These are phyloP conservation scores for Decapterus maruadsi DNA, from an alignment of 2,797 vertebrate genomes.

Conservation along the genomic window DNA sequence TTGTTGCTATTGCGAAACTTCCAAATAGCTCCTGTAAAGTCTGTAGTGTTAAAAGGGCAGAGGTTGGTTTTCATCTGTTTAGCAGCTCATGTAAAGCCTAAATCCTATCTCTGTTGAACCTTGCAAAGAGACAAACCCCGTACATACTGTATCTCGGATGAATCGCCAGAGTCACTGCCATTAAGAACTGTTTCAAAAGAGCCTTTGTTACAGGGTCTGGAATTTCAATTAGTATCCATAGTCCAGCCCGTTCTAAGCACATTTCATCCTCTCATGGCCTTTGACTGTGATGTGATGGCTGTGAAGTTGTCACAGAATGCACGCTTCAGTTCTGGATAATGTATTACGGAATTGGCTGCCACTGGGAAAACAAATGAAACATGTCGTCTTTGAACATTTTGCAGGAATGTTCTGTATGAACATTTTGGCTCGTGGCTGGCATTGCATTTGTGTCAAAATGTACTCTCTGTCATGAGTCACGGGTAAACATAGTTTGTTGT, in stretches of 20 bases:
- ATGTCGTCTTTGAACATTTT: neutral
- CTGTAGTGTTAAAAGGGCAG: neutral
- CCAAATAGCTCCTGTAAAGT: neutral
- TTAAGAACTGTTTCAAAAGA: neutral
- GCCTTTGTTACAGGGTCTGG: neutral
- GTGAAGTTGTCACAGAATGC: neutral
- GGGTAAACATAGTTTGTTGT: neutral
- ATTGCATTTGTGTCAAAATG: neutral
- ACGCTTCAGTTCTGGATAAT: neutral
- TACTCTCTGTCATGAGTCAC: neutral
- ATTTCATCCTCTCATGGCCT: neutral
- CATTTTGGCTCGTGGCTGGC: neutral
- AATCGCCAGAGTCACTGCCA: neutral
- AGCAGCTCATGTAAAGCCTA: neutral
- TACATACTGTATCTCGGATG: neutral
- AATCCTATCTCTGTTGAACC: neutral
- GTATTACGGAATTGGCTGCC: neutral
- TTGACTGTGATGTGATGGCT: neutral
- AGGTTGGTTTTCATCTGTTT: neutral
- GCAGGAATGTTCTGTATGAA: neutral
- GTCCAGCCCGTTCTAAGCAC: neutral
- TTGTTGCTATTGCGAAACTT: neutral
- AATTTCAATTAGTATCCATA: slow-evolving; percentile 1
- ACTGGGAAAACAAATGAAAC: neutral
- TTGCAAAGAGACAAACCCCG: neutral